Base-by-base conservation (phyloP, 2,797 vertebrate genomes). In the Selene dorsalis region DNA sequence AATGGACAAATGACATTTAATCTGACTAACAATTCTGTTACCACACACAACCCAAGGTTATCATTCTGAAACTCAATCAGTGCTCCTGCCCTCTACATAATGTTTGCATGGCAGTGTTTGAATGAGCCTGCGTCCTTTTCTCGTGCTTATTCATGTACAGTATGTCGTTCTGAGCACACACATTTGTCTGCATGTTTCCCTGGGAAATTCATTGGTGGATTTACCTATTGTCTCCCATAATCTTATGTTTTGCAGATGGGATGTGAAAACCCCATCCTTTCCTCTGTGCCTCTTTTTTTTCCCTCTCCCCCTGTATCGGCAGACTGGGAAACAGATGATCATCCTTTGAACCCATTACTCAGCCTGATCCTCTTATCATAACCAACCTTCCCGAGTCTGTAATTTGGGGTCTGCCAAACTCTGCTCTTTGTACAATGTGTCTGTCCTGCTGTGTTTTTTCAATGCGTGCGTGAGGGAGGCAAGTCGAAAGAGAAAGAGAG, bases 291-390 rank as follows among this genome's bases (percentile, higher is more conserved):
- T 82, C 69, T 62, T 75, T 82, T 77, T 61, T 38, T 20, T 8
- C 32, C 32, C 43, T 79, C 73, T 71, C 71, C 18, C 58, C 61
- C 66, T 86, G 85, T 91, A 90, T 88, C 87, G 50, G 64, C 87
- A 93, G 86, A 87, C 87, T 77, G 83, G 87, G 87, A 87, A 93
- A 88, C 89, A 91, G 91, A 93, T 82, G 90, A 93, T 92, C 91
- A 89, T 93, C 90, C 93, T 91, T 90, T 92, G 88, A 93, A 94
- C 92, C 91, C 91, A 93, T 94, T 92, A 94, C 91, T 90, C 88
- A 84, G 87, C 87, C 91, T 92, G 93, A 94, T 95, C 92, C 94
- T 93, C 93, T 94, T 93, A 93, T 92, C 90, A 84, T 87, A 90
- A 91, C 87, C 89, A 92, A 91, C 90, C 89, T 92, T 90, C 82